Evolutionary conservation across 2,797 vertebrate genomes (phyloP), one percentile per base, ranked within the genome.

Genomic region (Lepilemur septentrionalis): DNA sequence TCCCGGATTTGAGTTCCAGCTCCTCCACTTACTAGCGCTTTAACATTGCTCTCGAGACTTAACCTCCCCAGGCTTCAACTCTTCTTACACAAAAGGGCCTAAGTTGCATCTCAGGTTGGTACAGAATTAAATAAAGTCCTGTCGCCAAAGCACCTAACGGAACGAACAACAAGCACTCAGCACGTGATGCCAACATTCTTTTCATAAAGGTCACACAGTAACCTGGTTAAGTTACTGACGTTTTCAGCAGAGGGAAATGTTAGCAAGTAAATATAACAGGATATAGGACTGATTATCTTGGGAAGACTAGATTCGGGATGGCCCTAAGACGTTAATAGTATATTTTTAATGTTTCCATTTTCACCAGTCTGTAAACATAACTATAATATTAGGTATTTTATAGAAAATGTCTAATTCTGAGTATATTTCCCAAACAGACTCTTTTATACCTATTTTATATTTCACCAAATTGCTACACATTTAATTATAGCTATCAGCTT

Each of bases 251-350:
- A 65, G 7, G 35, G 35, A 43, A 32, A 13, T 4, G 11, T 8
- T 0, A 48, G 4, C 0, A 6, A 61, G 25, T 15, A 35, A 57
- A 7, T 0, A 22, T 0, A 2, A 35, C 23, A 23, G 46, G 17
- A 13, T 0, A 2, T 0, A 14, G 28, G 28, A 6, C 20, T 38
- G 76, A 18, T 0, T 8, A 15, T 7, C 28, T 1, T 7, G 25
- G 41, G 23, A 50, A 61, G 43, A 10, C 17, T 1, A 30, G 18
- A 4, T 22, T 8, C 0, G 23, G 12, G 46, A 65, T 0, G 20
- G 15, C 1, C 57, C 63, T 28, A 20, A 55, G 32, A 14, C 8
- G 10, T n/a, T 22, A 7, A 32, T 0, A 41, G 61, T 7, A 22
- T 41, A 63, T 72, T 32, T 32, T 69, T 8, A 79, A 63, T 17